Evolutionary conservation across 2,888 invertebrate species (phyloP).

Genomic region (Cylindroiulus punctatus): DNA sequence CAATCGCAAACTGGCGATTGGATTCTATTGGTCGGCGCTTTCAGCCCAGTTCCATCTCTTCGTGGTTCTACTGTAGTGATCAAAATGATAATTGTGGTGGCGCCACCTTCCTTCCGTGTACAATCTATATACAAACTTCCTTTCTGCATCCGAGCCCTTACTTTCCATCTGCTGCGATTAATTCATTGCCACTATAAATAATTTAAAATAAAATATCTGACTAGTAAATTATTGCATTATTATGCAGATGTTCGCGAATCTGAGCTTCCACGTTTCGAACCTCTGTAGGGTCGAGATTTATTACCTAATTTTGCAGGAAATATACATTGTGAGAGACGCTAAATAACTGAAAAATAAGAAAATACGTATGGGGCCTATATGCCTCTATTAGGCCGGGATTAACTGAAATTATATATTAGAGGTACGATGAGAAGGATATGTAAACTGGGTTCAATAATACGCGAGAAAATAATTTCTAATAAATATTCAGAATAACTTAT

Average conservation of each 20-base stretch:
- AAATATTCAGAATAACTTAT: slow-evolving; percentile 23
- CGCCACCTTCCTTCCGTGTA: not conserved
- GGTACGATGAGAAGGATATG: not conserved
- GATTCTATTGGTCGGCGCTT: no score
- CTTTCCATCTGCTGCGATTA: slow-evolving; percentile 13
- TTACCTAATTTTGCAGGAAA: slow-evolving; percentile 16
- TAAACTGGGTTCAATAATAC: not conserved
- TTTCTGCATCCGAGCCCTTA: not conserved
- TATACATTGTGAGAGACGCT: not conserved
- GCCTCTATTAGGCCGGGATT: not conserved
- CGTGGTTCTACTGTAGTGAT: no score
- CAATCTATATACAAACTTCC: not conserved
- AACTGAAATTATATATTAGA: not conserved
- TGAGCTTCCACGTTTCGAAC: not conserved
- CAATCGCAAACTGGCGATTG: no score
- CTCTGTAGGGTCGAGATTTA: not conserved
- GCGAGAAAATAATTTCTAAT: not conserved
- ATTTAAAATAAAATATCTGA: slow-evolving; percentile 33
- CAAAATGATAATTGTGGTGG: not conserved
- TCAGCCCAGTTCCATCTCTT: no score
- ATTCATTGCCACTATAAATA: slow-evolving; percentile 29
- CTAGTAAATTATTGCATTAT: slow-evolving; percentile 33
- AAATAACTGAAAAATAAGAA: not conserved
- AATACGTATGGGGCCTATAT: slow-evolving; percentile 17
- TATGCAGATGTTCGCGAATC: slow-evolving; percentile 20